These are phyloP conservation scores for Physocephala rufipes DNA, from an alignment of 2,888 invertebrate genomes.

Conservation along the genomic window DNA sequence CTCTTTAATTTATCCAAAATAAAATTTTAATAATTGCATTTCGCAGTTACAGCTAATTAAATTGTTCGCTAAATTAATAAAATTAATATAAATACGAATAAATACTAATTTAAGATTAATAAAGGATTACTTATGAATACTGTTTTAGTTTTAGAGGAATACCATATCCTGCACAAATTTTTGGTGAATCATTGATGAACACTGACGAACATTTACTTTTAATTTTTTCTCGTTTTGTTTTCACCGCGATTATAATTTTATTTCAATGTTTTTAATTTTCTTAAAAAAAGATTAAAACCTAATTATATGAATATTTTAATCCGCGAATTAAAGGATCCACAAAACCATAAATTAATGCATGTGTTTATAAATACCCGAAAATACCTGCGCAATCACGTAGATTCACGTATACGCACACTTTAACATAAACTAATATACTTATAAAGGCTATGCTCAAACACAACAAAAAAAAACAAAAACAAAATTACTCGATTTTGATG, in stretches of 20 bases:
- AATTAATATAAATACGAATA: no score
- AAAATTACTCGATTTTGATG: conserved; percentile 20
- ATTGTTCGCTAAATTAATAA: no score
- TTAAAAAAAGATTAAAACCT: not conserved
- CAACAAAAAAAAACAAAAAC: conserved; percentile 4
- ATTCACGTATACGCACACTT: not conserved
- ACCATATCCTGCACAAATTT: no score
- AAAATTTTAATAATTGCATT: no score
- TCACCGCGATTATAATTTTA: not conserved
- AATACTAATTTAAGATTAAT: no score
- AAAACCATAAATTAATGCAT: not conserved
- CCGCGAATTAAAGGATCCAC: not conserved
- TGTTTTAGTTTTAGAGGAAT: no score
- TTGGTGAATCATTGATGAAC: no score
- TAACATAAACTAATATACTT: not conserved
- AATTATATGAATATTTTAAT: not conserved
- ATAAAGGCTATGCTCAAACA: not conserved
- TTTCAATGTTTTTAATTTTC: not conserved
- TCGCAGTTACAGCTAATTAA: no score
- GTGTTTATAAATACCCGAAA: not conserved
- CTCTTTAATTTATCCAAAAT: no score
- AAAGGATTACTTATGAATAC: no score
- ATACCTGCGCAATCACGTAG: not conserved
- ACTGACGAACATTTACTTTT: not conserved
- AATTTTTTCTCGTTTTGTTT: not conserved